Evolutionary conservation across 1,140 invertebrate genomes (phyloP), one percentile per base, ranked within the genome.

Genomic region (Drosophila tropicalis): DNA sequence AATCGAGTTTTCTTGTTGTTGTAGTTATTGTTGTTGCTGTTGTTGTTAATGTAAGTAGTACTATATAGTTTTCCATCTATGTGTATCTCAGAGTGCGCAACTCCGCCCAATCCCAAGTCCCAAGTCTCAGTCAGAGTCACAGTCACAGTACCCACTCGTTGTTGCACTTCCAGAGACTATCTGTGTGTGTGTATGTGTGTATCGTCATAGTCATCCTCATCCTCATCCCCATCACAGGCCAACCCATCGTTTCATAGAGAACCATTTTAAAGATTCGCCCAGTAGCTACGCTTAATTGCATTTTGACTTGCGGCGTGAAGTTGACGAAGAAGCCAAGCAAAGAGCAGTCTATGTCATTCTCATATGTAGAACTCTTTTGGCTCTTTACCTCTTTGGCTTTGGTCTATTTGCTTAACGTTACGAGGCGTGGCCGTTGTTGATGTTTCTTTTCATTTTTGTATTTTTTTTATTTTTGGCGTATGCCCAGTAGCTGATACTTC

Each of bases 251-350:
- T 17, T 19, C 67, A 15, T 32, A 17, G 29, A 13, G 3, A 3
- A 64, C 47, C 36, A 29, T 60, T 32, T 29, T 39, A 47, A 55
- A 64, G 63, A 66, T 78, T 67, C 74, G 78, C 81, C 76, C 82
- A 77, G 83, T 87, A 87, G 83, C 83, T 62, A 77, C 84, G 84
- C 84, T 87, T 87, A 87, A 87, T 87, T 87, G 84, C 84, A 87
- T 87, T 87, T 89, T 87, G 84, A 84, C 84, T 87, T 89, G 84
- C 84, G 84, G 83, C 83, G 84, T 80, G 83, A 87, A 87, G 83
- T 87, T 80, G 80, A 79, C 66, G 56, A 58, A 58, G 56, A 57
- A 36, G n/a, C 29, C 15, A 10, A 47, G 44, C 10, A 47, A 56
- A 25, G 51, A 63, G 64, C 34, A 9, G 29, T 34, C 54, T 55